These are phyloP conservation scores for Ophion ventricosus DNA, from an alignment of 2,888 invertebrate genomes.

Conservation along the genomic window DNA sequence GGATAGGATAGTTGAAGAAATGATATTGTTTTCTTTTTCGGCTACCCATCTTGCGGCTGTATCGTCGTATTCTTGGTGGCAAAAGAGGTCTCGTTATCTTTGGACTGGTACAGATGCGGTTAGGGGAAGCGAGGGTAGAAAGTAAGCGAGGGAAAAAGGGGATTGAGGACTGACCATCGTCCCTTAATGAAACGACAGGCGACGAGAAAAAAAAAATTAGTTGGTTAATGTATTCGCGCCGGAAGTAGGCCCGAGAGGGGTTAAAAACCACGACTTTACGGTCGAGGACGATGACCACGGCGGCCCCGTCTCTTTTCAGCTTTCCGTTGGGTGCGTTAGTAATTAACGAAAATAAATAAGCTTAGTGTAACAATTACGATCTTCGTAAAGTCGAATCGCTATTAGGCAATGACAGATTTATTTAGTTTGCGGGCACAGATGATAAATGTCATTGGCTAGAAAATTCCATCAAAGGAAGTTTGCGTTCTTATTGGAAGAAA, in stretches of 20 bases:
- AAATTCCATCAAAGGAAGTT: too few relatives aligned
- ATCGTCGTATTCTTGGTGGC: conserved; percentile 8
- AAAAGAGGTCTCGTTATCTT: neutral
- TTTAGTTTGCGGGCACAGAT: neutral
- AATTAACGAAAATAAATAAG: conserved; percentile 74
- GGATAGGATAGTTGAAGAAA: neutral
- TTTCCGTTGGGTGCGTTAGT: conserved; percentile 74
- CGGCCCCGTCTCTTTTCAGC: conserved; percentile 56
- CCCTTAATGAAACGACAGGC: conserved; percentile 77
- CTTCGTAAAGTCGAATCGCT: neutral
- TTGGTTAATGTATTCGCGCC: conserved; percentile 79
- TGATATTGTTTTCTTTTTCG: neutral
- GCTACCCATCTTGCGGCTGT: neutral
- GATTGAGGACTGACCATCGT: conserved; percentile 67
- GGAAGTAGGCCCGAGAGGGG: conserved; percentile 78
- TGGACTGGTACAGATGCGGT: neutral
- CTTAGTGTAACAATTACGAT: neutral
- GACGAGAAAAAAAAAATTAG: conserved; percentile 71
- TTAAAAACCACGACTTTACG: conserved; percentile 67
- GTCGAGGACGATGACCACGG: conserved; percentile 57
- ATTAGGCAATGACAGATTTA: neutral
- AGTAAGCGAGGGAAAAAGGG: conserved; percentile 15
- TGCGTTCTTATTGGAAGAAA: too few relatives aligned
- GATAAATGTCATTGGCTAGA: neutral
- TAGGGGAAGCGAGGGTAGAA: neutral